Evolutionary conservation across 2,888 invertebrate species (phyloP), one percentile per base, ranked within the genome.

Genomic region (Gnatocerus cornutus): DNA sequence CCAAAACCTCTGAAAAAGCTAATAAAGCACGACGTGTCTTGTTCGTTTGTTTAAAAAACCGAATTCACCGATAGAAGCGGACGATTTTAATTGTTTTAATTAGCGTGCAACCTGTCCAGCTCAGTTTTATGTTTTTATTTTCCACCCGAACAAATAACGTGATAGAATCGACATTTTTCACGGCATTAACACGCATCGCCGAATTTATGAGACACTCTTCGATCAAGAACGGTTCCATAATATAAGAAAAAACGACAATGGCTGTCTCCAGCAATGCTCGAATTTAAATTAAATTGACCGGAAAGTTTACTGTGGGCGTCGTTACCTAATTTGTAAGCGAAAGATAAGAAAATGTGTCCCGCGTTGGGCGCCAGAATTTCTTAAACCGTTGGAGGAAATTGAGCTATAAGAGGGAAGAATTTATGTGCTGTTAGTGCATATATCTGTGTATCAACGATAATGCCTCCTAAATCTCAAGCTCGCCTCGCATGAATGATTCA

Each of bases 401-500:
- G 16, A 30, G 12, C 55, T 13, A 14, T 16, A 46, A n/a, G 7
- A 59, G 45, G 1, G 41, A 37, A 29, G 30, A 62, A 61, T 43
- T 1, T 41, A 30, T 43, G 27, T 30, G 30, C 30, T 10, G 43
- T 21, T 48, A 61, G 48, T 48, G 61, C 37, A 61, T 48, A 61
- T 41, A 61, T 37, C 48, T 48, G 62, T 62, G 50, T 52, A 62
- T 61, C 48, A 46, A 46, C 21, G 30, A 61, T 61, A 48, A 46
- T 48, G 61, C 37, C 48, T 12, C 30, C 33, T 48, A 61, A 62
- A 62, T 62, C 41, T 52, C 62, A 7, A 21, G 16, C 33, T 62
- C n/a, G 41, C 52, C n/a, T 29, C 45, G 21, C 63, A 63, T 63
- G 63, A 63, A 63, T 63, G 63, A 63, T 63, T 63, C 63, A 63